phyloP scores from a whole-genome alignment of 2,113 vertebrate genomes.

The Lophius piscatorius region DNA sequence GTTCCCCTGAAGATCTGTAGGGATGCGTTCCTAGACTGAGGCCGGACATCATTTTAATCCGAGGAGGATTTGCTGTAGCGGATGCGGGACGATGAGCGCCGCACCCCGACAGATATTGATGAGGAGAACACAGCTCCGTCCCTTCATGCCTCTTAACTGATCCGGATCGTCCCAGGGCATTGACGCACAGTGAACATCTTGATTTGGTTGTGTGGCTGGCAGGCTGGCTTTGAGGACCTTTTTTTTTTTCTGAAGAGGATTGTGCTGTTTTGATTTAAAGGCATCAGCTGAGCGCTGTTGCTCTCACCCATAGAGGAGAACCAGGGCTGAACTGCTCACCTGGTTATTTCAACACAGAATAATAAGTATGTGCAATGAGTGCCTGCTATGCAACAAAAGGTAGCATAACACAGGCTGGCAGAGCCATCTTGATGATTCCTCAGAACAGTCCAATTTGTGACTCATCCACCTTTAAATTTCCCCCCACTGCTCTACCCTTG shows the following conservation, averaged over 20 bases:
- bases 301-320: constrained; percentile 48
- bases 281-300: constrained; percentile 63
- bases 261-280: constrained; percentile 44
- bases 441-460: constrained; percentile 13
- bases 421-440: constrained; percentile 8
- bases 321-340: constrained; percentile 53
- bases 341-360: constrained; percentile 57
- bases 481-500: neutral
- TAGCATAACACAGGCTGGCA: constrained; percentile 4
- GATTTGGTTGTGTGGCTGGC: constrained; percentile 2
- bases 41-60: constrained; percentile 66
- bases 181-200: constrained; percentile 56
- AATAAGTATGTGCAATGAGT: constrained; percentile 73
- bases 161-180: constrained; percentile 54
- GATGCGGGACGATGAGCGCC: constrained; percentile 67
- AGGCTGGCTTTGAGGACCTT: constrained; percentile 38
- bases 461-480: constrained; percentile 12
- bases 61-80: constrained; percentile 59
- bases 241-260: constrained; percentile 67
- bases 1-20: constrained; percentile 51
- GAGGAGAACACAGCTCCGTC: constrained; percentile 53
- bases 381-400: too few species aligned
- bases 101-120: constrained; percentile 64
- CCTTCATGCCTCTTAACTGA: constrained; percentile 27
- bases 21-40: constrained; percentile 65